Percentiles rank a stretch among this genome's conserved stretches.
Conservation (phyloP, 2,797 vertebrate species). For the Pipistrellus nathusii region DNA sequence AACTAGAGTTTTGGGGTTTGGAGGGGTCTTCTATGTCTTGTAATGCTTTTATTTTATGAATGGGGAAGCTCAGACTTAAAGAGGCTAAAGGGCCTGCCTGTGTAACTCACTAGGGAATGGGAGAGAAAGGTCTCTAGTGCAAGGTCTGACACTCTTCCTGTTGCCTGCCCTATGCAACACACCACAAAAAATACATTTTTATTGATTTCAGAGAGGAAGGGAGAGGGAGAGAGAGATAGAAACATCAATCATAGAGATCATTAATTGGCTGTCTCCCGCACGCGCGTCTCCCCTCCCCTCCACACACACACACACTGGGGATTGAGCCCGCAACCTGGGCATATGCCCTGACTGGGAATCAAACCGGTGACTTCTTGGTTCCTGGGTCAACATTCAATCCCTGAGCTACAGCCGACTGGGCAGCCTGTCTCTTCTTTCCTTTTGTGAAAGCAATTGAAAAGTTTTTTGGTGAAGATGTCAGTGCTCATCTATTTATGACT, state of each 20-base stretch:
- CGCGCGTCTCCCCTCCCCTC: no score
- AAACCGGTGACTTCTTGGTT: no score
- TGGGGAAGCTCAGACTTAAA: neutral
- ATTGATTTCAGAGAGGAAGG: no score
- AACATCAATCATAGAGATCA: no score
- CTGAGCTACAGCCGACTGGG: no score
- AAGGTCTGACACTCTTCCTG: neutral
- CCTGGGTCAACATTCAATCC: no score
- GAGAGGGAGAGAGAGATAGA: no score
- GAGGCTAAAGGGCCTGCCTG: neutral
- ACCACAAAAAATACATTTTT: neutral
- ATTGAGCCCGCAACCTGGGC: no score
- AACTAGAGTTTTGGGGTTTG: neutral
- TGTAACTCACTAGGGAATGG: neutral
- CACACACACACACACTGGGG: no score
- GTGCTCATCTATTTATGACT: neutral
- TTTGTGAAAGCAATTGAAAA: neutral
- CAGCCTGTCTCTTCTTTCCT: neutral
- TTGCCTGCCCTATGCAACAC: neutral
- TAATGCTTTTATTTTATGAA: slow-evolving; percentile 25
- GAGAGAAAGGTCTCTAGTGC: neutral
- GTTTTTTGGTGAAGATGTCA: neutral
- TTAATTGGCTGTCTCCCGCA: no score
- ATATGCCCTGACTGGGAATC: no score
- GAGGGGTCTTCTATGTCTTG: neutral